Conservation (phyloP, 2,888 invertebrate species). For the Caenorhabditis sulstoni region DNA sequence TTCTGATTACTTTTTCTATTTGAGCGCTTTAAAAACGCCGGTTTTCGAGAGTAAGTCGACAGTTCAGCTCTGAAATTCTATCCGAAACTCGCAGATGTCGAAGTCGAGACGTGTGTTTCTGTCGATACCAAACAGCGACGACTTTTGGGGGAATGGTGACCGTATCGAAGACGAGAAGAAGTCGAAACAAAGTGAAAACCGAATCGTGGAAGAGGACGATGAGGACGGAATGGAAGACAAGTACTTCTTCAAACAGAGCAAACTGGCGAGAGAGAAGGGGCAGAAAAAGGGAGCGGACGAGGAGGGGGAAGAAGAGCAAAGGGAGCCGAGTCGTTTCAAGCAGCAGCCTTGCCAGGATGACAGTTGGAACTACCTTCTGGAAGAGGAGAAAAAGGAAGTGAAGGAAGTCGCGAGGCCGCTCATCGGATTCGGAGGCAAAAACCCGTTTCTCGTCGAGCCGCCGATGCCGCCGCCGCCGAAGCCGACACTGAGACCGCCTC, state of each 20-base stretch:
- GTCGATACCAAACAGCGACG: conserved; percentile 54
- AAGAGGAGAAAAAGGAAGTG: conserved; percentile 1
- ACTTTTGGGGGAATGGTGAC: conserved; percentile 66
- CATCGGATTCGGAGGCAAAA: too few relatives aligned
- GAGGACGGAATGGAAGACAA: conserved; percentile 26
- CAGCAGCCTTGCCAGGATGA: not conserved
- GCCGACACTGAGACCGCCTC: too few relatives aligned
- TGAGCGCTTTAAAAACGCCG: conserved; percentile 22
- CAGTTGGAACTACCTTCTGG: not conserved
- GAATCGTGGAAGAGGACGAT: conserved; percentile 12
- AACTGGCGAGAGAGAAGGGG: conserved; percentile 16
- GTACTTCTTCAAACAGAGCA: conserved; percentile 46
- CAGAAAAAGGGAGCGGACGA: conserved; percentile 12
- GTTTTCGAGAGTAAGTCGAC: conserved; percentile 32
- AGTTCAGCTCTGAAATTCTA: not conserved
- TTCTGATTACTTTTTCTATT: conserved; percentile 37
- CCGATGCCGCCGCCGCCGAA: too few relatives aligned
- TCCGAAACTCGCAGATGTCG: conserved; percentile 51
- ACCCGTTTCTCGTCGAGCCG: not conserved
- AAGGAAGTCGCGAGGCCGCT: not conserved
- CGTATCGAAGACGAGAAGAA: conserved; percentile 19
- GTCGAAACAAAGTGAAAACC: conserved; percentile 10
- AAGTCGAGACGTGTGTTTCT: conserved; percentile 62
- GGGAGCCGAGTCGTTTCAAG: too few relatives aligned
- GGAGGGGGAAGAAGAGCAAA: not conserved